Evolutionary conservation across 2,113 vertebrate species (phyloP).

Genomic region (Chroicocephalus ridibundus): DNA sequence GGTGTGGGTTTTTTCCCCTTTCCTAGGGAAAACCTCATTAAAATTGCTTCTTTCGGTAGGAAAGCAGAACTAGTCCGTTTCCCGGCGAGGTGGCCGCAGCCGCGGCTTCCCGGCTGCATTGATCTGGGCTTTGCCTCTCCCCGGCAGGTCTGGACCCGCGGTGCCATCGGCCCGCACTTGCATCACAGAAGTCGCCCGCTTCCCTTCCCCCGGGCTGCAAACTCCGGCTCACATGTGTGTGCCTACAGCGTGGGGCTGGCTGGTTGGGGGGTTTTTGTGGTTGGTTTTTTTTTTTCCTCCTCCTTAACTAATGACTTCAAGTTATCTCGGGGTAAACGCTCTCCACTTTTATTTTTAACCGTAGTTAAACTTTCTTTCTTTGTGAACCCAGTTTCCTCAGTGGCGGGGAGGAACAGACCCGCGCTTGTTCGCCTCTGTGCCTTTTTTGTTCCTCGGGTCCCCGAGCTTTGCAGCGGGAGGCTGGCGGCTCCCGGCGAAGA

Average conservation of each 20-base stretch:
- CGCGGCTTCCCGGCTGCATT: neutral
- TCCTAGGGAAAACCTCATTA: slow-evolving; percentile 48
- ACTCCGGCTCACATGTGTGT: neutral
- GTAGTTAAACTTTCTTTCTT: slow-evolving; percentile 45
- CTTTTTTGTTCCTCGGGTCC: slow-evolving; percentile 48
- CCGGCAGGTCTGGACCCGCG: neutral
- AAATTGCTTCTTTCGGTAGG: slow-evolving; percentile 56
- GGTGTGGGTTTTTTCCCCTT: neutral
- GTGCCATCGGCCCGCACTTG: neutral
- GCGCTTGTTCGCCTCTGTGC: slow-evolving; percentile 44
- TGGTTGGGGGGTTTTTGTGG: neutral
- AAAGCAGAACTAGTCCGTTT: slow-evolving; percentile 24
- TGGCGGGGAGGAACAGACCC: slow-evolving; percentile 26
- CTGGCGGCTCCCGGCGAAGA: neutral
- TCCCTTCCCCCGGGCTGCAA: neutral
- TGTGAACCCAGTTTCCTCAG: slow-evolving; percentile 10
- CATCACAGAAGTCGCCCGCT: neutral
- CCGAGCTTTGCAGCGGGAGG: slow-evolving; percentile 36
- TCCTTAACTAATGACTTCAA: neutral
- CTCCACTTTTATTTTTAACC: slow-evolving; percentile 40
- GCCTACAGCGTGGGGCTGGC: neutral
- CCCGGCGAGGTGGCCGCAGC: neutral
- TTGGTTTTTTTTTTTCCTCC: too few species aligned
- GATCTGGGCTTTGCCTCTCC: neutral
- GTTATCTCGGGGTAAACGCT: slow-evolving; percentile 17